These are phyloP conservation scores for Pseudopleuronectes americanus DNA, from an alignment of 2,797 vertebrate genomes.

Conservation along the genomic window DNA sequence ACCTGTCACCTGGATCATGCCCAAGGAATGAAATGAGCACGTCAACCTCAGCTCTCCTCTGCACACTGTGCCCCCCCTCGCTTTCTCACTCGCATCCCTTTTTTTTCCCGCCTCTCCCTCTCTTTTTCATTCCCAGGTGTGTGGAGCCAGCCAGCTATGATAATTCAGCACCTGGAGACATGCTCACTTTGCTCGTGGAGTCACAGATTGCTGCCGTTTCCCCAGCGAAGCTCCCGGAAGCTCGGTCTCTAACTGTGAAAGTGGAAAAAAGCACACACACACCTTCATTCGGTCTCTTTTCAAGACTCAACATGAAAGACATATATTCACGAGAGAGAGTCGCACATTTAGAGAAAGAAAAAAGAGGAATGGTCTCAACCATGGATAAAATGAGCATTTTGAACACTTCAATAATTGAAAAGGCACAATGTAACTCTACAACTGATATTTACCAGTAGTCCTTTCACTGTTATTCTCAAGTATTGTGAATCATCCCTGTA, in stretches of 20 bases:
- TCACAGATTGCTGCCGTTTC: conserved; percentile 34
- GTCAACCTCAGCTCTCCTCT: conserved; percentile 49
- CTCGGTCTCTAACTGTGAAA: conserved; percentile 9
- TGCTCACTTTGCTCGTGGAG: conserved; percentile 40
- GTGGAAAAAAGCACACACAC: conserved; percentile 16
- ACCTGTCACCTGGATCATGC: conserved; percentile 77
- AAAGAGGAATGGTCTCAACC: too few relatives aligned
- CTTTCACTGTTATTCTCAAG: too few relatives aligned
- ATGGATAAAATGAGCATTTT: too few relatives aligned
- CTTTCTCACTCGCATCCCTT: neutral
- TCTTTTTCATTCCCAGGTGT: conserved; percentile 55
- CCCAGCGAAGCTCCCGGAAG: conserved; percentile 35
- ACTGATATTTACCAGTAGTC: too few relatives aligned
- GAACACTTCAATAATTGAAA: too few relatives aligned
- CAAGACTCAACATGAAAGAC: conserved; percentile 12
- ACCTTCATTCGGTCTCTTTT: conserved; percentile 11
- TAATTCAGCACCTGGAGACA: conserved; percentile 62
- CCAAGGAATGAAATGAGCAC: conserved; percentile 55
- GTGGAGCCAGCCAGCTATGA: conserved; percentile 61
- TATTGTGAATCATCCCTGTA: too few relatives aligned
- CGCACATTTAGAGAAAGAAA: neutral
- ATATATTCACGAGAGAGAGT: neutral
- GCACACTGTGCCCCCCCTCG: neutral
- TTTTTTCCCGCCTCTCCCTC: neutral
- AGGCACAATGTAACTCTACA: too few relatives aligned